These are phyloP conservation scores for Leptinotarsa rubiginosa DNA, from an alignment of 2,888 invertebrate species.

Conservation along the genomic window DNA sequence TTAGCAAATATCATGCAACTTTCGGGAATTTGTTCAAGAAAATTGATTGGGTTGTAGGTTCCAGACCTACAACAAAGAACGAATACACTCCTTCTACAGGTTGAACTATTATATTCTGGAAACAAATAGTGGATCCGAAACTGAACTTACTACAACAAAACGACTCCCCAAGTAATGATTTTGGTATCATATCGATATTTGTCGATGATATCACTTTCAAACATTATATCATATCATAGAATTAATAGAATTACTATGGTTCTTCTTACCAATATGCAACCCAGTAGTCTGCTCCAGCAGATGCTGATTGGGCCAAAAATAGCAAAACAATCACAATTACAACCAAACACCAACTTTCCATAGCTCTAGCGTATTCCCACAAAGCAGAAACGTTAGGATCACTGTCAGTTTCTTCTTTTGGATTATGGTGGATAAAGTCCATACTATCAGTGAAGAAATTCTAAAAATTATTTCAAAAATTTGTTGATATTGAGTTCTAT, in stretches of 20 bases:
- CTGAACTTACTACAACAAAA: too few relatives aligned
- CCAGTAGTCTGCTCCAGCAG: slow-evolving; percentile 59
- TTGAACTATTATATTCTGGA: too few relatives aligned
- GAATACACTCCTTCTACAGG: too few relatives aligned
- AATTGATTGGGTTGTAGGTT: too few relatives aligned
- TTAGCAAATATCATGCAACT: too few relatives aligned
- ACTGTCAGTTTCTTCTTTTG: slow-evolving; percentile 45
- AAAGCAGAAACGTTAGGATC: slow-evolving; percentile 47
- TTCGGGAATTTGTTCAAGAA: too few relatives aligned
- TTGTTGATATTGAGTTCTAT: too few relatives aligned
- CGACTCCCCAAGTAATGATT: too few relatives aligned
- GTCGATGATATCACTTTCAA: neutral
- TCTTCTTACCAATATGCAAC: slow-evolving; percentile 58
- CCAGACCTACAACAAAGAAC: too few relatives aligned
- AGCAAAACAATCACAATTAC: slow-evolving; percentile 46
- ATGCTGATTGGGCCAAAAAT: slow-evolving; percentile 54
- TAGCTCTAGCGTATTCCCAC: slow-evolving; percentile 56
- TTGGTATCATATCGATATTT: too few relatives aligned
- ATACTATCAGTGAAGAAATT: neutral
- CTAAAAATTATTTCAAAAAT: neutral
- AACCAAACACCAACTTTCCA: slow-evolving; percentile 51
- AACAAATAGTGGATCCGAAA: too few relatives aligned
- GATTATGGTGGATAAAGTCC: neutral
- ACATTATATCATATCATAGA: neutral
- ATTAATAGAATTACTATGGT: neutral